These are phyloP conservation scores for Hemaris fuciformis DNA, from an alignment of 2,888 invertebrate species.

Conservation along the genomic window DNA sequence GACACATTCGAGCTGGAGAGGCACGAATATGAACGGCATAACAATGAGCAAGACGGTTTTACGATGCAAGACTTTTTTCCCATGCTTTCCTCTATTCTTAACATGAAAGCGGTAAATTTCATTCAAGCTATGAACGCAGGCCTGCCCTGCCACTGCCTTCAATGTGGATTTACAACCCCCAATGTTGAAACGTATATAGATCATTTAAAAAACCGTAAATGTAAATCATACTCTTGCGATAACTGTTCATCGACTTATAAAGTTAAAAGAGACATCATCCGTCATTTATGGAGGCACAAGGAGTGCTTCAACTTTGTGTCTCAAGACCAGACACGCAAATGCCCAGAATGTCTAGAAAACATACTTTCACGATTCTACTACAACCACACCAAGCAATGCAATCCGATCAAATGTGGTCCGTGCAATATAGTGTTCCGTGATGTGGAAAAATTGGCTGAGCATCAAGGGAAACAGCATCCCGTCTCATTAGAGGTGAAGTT, in stretches of 20 bases:
- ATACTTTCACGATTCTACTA: constrained; percentile 21
- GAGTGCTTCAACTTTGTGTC: background rate
- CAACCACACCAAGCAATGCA: constrained; percentile 43
- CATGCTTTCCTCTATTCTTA: constrained; percentile 47
- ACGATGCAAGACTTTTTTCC: constrained; percentile 40
- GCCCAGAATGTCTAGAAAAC: constrained; percentile 39
- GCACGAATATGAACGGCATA: constrained; percentile 39
- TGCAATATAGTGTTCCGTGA: constrained; percentile 47
- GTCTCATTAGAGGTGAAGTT: constrained; percentile 37
- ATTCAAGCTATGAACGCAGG: constrained; percentile 31
- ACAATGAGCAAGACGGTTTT: constrained; percentile 39
- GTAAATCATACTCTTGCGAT: constrained; percentile 41
- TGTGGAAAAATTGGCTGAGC: constrained; percentile 44
- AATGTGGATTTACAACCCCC: constrained; percentile 34
- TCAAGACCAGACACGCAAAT: constrained; percentile 21
- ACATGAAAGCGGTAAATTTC: constrained; percentile 43
- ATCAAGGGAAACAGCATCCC: constrained; percentile 47
- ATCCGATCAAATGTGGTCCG: constrained; percentile 43
- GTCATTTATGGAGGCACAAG: constrained; percentile 3
- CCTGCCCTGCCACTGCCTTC: constrained; percentile 33
- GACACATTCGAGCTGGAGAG: constrained; percentile 33
- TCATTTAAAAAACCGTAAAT: constrained; percentile 43
- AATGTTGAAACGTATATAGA: constrained; percentile 35
- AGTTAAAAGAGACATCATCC: constrained; percentile 26
- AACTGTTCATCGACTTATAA: constrained; percentile 45